A percentile compares a stretch with the other conserved stretches of the same genome.
Conservation (phyloP, 2,113 vertebrate genomes). For the Burhinus bistriatus region DNA sequence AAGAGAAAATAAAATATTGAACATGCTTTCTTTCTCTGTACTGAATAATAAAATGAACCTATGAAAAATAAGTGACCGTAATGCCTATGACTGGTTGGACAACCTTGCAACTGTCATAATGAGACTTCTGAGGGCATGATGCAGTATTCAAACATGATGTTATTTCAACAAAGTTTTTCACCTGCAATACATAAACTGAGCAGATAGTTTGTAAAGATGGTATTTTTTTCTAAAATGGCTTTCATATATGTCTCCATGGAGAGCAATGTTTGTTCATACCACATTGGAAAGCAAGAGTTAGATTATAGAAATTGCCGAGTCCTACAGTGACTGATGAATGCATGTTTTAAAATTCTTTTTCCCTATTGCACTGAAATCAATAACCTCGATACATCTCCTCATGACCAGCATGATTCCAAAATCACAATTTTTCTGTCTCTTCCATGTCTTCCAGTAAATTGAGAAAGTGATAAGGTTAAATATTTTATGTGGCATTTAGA, state of each 20-base stretch:
- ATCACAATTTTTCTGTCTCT: background rate
- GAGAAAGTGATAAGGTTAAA: background rate
- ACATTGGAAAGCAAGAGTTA: background rate
- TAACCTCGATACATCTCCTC: background rate
- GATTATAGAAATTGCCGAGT: background rate
- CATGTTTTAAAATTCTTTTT: background rate
- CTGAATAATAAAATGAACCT: background rate
- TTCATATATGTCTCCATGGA: background rate
- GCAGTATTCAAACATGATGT: background rate
- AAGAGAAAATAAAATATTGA: background rate
- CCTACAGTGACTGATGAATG: background rate
- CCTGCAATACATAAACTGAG: background rate
- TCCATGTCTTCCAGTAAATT: background rate
- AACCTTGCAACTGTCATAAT: rapidly evolving
- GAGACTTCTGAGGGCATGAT: background rate
- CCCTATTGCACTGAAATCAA: background rate
- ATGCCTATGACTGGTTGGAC: background rate
- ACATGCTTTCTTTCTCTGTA: background rate
- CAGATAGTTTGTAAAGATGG: background rate
- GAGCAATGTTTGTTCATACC: background rate
- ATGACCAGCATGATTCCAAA: background rate
- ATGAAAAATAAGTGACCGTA: background rate
- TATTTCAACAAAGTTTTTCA: background rate
- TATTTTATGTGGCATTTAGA: background rate
- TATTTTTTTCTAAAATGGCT: background rate